Conservation (phyloP, 2,113 vertebrate genomes). For the Gymnocephalus cernua region DNA sequence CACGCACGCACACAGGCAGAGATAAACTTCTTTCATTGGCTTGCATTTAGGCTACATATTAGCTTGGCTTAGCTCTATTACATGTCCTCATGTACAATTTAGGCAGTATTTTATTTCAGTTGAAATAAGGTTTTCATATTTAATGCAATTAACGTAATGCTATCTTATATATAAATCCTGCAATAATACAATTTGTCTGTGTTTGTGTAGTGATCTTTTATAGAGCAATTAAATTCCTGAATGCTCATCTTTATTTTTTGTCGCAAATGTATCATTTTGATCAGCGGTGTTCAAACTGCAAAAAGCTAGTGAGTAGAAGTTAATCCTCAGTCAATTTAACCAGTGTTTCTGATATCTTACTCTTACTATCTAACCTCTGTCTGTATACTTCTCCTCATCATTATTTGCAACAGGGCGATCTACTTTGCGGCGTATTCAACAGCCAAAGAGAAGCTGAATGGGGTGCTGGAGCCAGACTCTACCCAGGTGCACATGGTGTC, state of each 20-base stretch:
- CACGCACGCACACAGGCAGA: not conserved
- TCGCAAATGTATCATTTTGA: not conserved
- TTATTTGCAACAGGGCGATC: constrained; percentile 89
- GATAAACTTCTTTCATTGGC: constrained; percentile 7
- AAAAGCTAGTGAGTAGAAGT: not conserved
- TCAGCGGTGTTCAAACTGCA: not conserved
- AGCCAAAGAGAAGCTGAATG: constrained; percentile 95
- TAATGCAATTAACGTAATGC: not conserved
- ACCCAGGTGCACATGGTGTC: constrained; percentile 98
- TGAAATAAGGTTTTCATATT: not conserved
- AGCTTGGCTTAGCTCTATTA: not conserved
- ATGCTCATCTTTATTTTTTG: not conserved
- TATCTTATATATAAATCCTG: not conserved
- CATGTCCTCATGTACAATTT: not conserved
- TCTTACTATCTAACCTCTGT: not conserved
- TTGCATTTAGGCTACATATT: constrained; percentile 1
- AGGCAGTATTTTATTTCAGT: not conserved
- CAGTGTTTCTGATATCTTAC: not conserved
- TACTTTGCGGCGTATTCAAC: constrained; percentile 99
- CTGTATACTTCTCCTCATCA: not conserved
- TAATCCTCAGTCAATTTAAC: not conserved
- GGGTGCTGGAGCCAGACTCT: constrained; percentile 92
- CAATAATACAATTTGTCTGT: not conserved
- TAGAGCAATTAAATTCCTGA: not conserved
- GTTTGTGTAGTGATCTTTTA: not conserved